phyloP scores from a whole-genome alignment of 2,797 vertebrate species.

The Enoplosus armatus region DNA sequence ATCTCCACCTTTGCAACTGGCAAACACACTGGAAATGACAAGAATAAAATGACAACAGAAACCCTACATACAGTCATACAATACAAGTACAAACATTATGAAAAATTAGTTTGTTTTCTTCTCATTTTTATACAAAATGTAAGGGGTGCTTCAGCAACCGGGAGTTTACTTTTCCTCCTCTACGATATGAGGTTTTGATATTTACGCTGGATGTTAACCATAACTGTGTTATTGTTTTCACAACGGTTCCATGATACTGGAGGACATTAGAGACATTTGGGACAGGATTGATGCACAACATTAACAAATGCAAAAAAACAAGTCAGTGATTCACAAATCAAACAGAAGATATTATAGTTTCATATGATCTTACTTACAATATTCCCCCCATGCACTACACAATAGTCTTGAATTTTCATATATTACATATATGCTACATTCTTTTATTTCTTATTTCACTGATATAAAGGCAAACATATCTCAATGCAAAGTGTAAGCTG shows the following conservation, averaged over 20 bases:
- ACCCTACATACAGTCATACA: constrained; percentile 74
- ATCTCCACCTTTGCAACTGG: constrained; percentile 63
- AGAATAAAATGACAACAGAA: constrained; percentile 74
- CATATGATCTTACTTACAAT: constrained; percentile 79
- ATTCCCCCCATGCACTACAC: constrained; percentile 84
- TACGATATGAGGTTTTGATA: constrained; percentile 68
- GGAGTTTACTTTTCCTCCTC: constrained; percentile 50
- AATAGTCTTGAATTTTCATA: constrained; percentile 84
- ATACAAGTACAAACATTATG: constrained; percentile 82
- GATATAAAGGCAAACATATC: constrained; percentile 87
- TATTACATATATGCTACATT: constrained; percentile 88
- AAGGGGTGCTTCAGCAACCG: constrained; percentile 65
- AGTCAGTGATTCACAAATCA: constrained; percentile 82
- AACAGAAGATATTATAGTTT: constrained; percentile 84
- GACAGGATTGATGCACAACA: constrained; percentile 83
- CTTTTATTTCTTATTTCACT: constrained; percentile 86
- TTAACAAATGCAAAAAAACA: constrained; percentile 82
- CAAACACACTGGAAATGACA: constrained; percentile 71
- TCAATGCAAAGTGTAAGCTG: constrained; percentile 84
- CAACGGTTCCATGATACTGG: constrained; percentile 72
- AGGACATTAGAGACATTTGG: constrained; percentile 77
- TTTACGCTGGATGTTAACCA: constrained; percentile 59
- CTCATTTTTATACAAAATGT: constrained; percentile 79
- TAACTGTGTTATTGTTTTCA: constrained; percentile 61
- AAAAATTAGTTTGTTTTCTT: constrained; percentile 73